Evolutionary conservation across 2,113 vertebrate species (phyloP).

Genomic region (Mormoops blainvillei): DNA sequence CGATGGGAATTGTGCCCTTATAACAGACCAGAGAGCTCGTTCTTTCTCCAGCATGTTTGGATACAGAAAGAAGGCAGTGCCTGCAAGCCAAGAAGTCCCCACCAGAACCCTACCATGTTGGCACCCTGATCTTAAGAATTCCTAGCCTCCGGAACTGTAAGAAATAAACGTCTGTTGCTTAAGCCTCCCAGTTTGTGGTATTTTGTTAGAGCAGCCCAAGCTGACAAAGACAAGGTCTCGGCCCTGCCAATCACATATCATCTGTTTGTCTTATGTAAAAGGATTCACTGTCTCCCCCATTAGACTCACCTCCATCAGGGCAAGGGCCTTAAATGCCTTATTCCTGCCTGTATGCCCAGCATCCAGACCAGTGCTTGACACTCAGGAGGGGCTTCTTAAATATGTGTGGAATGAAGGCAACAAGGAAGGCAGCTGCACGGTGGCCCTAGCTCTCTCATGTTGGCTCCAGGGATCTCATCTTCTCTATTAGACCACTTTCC

Average conservation of each 20-base stretch:
- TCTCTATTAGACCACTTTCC: not conserved
- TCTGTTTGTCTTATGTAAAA: not conserved
- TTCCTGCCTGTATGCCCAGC: not conserved
- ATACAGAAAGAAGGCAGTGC: not conserved
- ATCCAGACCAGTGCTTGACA: not conserved
- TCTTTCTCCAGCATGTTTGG: not conserved
- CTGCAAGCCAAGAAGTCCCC: not conserved
- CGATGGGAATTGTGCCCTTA: not conserved
- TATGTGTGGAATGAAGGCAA: not conserved
- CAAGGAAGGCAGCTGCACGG: not conserved
- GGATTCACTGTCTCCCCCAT: not conserved
- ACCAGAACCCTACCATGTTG: not conserved
- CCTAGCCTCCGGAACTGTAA: not conserved
- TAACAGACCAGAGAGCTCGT: not conserved
- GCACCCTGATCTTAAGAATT: not conserved
- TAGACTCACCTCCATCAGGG: not conserved
- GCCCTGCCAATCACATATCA: not conserved
- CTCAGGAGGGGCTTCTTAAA: not conserved
- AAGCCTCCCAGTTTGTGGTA: not conserved
- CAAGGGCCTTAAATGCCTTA: not conserved
- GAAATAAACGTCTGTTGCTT: not conserved
- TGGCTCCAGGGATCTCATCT: not conserved
- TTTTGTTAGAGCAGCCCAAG: not conserved
- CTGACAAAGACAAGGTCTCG: not conserved
- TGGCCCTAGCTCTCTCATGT: not conserved